A percentile compares a stretch with the other conserved stretches of the same genome.
These are phyloP conservation scores for Australoheros scitulus DNA, from an alignment of 2,113 vertebrate species.

Conservation along the genomic window DNA sequence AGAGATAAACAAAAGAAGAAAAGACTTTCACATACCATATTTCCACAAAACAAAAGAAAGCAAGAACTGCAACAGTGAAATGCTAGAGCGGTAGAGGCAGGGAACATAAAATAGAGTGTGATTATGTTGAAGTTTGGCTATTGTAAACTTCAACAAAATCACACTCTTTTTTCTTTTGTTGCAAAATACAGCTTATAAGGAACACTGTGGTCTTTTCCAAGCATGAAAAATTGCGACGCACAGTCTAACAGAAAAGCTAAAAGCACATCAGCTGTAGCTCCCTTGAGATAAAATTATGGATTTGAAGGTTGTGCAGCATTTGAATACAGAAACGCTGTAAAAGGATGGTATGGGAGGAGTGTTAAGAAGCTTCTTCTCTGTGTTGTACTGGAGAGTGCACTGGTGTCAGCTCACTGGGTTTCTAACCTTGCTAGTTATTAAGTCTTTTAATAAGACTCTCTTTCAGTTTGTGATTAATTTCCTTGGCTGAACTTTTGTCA, in stretches of 20 bases:
- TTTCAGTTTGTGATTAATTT: slow-evolving; percentile 19
- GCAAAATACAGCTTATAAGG: not conserved
- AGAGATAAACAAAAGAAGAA: not conserved
- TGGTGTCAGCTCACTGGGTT: slow-evolving; percentile 20
- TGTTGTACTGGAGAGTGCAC: not conserved
- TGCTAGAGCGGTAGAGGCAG: not conserved
- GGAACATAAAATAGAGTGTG: not conserved
- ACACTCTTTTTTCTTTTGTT: too few relatives aligned
- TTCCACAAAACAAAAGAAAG: not conserved
- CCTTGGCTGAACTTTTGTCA: slow-evolving; percentile 1
- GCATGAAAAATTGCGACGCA: not conserved
- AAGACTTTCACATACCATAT: not conserved
- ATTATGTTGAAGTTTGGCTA: not conserved
- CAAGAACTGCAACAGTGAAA: not conserved
- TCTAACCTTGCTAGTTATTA: slow-evolving; percentile 10
- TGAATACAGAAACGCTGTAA: not conserved
- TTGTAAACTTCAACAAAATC: not conserved
- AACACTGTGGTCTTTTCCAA: not conserved
- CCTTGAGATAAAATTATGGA: not conserved
- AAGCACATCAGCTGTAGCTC: not conserved
- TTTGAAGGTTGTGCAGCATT: not conserved
- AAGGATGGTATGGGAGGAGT: not conserved
- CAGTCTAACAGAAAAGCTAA: not conserved
- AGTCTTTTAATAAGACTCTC: slow-evolving; percentile 33
- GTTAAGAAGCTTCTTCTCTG: not conserved